Evolutionary conservation across 64 coral and sea anemone genomes (phyloP), one percentile per base, ranked within the genome.

Genomic region (Pocillopora damicornis): DNA sequence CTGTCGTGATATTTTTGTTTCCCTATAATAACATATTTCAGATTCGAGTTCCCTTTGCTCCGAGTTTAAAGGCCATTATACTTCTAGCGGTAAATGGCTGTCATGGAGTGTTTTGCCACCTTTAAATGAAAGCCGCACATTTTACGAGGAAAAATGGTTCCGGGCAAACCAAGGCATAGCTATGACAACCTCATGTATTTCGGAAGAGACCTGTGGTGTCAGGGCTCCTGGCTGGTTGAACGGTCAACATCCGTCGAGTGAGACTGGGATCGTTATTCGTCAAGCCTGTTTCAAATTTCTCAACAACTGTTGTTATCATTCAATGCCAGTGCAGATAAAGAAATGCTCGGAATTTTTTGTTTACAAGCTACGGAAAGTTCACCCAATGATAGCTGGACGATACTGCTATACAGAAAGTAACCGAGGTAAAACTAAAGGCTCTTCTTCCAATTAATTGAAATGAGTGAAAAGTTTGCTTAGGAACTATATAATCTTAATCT

Each of bases 291-390:
- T 76, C 75, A 57, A 76, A 0, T 76, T 76, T 51, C 75, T 15
- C 51, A 51, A 76, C 38, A 18, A 76, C 16, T 76, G 75, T 22
- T 76, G 75, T 18, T 76, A 45, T 76, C 51, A 76, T 57, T 76
- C 75, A 76, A 18, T 76, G 18, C 75, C 75, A 45, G 37, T 76
- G 8, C 75, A 76, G 51, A 51, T 76, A 15, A 76, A 76, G 75
- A 76, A 76, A 76, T 76, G 75, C 37, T 51, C 75, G 1, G 75
- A 57, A 35, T 76, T 76, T 38, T 76, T 76, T 51, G 75, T 76
- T 38, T 76, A 76, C 75, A 76, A 76, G 75, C 37, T 76, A 9
- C 14, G 51, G 75, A 38, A 76, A 57, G 17, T 76, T 76, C 16
- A 76, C 37, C 75, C 75, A 8, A 18, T 51, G 6, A 45, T 76